These are phyloP conservation scores for Pogonomyrmex californicus DNA, from an alignment of 1,140 invertebrate genomes.

Conservation along the genomic window DNA sequence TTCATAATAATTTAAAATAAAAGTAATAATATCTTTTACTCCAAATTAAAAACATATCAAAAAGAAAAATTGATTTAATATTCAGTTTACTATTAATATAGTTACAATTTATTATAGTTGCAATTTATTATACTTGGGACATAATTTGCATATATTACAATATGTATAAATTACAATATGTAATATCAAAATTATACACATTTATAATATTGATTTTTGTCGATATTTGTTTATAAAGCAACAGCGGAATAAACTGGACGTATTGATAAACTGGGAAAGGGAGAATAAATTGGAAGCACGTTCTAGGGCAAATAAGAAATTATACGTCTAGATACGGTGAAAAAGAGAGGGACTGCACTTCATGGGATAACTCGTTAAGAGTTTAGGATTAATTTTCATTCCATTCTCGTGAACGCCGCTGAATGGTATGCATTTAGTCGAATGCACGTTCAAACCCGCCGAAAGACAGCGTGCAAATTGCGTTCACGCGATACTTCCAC, in stretches of 20 bases:
- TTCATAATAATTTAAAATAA: conserved; percentile 9
- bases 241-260: neutral
- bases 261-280: neutral
- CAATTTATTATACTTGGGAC: neutral
- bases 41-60: neutral
- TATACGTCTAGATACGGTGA: neutral
- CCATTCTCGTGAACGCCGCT: conserved; percentile 15
- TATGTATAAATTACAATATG: neutral
- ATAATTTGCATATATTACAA: neutral
- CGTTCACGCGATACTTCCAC: conserved; percentile 38
- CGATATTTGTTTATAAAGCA: neutral
- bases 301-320: neutral
- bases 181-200: neutral
- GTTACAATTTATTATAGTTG: neutral
- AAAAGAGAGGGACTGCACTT: neutral
- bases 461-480: conserved; percentile 60
- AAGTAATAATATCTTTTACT: neutral
- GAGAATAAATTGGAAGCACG: neutral
- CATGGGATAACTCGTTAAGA: neutral
- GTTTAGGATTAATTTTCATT: conserved; percentile 46
- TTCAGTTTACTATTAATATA: neutral
- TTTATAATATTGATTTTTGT: neutral
- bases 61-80: neutral
- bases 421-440: conserved; percentile 29
- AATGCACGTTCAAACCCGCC: conserved; percentile 18